These are phyloP conservation scores for Spilosoma lubricipeda DNA, from an alignment of 2,888 invertebrate species.

Conservation along the genomic window DNA sequence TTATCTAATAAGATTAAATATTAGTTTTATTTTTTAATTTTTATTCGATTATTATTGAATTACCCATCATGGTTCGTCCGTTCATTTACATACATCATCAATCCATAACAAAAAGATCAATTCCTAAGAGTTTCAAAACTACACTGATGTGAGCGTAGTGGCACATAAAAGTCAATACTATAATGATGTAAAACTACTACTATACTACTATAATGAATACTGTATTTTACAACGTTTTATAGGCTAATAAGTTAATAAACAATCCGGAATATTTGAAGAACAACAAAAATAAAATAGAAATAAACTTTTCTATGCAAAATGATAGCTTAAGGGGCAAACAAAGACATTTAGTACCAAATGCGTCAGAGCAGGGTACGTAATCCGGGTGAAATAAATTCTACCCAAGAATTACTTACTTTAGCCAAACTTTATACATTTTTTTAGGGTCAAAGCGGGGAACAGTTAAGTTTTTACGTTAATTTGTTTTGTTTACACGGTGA, in stretches of 20 bases:
- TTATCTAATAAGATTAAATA: too few relatives aligned
- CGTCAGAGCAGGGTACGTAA: conserved; percentile 47
- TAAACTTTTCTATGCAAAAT: conserved; percentile 43
- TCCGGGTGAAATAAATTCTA: conserved; percentile 59
- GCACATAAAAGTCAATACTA: not conserved
- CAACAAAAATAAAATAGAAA: not conserved
- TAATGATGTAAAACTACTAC: too few relatives aligned
- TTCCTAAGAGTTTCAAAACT: not conserved
- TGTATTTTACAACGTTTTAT: too few relatives aligned
- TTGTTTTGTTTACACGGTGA: conserved; percentile 31
- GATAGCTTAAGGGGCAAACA: conserved; percentile 65
- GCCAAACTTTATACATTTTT: conserved; percentile 32
- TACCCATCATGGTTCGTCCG: too few relatives aligned
- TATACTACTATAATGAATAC: too few relatives aligned
- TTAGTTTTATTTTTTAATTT: too few relatives aligned
- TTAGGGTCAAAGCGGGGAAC: conserved; percentile 26
- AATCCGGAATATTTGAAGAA: not conserved
- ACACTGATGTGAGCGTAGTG: not conserved
- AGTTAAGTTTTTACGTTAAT: conserved; percentile 33
- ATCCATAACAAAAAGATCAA: too few relatives aligned
- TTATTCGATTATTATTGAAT: too few relatives aligned
- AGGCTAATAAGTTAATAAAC: too few relatives aligned
- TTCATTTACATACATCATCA: too few relatives aligned
- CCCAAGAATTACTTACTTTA: conserved; percentile 53
- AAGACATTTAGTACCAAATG: conserved; percentile 62